These are phyloP conservation scores for Amphipoea oculea DNA, from an alignment of 2,888 invertebrate species.

Conservation along the genomic window DNA sequence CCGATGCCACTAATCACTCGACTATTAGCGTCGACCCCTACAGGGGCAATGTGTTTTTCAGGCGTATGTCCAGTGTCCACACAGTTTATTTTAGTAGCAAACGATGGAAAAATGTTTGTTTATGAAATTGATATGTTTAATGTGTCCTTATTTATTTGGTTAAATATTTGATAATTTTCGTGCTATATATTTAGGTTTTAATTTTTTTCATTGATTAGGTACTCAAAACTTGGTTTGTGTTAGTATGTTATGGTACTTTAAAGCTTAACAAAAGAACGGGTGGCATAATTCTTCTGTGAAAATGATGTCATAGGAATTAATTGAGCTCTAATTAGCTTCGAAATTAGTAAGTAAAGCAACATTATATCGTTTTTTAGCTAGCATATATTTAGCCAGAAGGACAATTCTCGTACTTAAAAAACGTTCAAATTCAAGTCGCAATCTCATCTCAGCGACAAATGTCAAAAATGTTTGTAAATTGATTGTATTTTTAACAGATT, in stretches of 20 bases:
- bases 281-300: too few relatives aligned
- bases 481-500: too few relatives aligned
- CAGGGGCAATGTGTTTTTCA: slow-evolving; percentile 38
- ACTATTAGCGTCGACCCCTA: slow-evolving; percentile 46
- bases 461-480: too few relatives aligned
- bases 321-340: background rate
- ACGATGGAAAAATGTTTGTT: slow-evolving; percentile 11
- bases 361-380: background rate
- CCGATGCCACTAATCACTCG: slow-evolving; percentile 59
- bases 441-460: background rate
- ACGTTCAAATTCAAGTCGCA: background rate
- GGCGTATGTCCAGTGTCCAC: slow-evolving; percentile 12
- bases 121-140: slow-evolving; percentile 9
- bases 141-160: background rate
- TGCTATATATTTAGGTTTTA: background rate
- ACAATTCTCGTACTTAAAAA: background rate
- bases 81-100: slow-evolving; percentile 21
- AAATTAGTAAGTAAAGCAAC: background rate
- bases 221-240: too few relatives aligned
- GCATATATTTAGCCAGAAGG: background rate
- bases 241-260: background rate
- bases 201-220: background rate
- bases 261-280: too few relatives aligned
- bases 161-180: background rate
- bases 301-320: background rate